Evolutionary conservation across 1,140 invertebrate species (phyloP), one percentile per base, ranked within the genome.

Genomic region (Grapholita molesta): DNA sequence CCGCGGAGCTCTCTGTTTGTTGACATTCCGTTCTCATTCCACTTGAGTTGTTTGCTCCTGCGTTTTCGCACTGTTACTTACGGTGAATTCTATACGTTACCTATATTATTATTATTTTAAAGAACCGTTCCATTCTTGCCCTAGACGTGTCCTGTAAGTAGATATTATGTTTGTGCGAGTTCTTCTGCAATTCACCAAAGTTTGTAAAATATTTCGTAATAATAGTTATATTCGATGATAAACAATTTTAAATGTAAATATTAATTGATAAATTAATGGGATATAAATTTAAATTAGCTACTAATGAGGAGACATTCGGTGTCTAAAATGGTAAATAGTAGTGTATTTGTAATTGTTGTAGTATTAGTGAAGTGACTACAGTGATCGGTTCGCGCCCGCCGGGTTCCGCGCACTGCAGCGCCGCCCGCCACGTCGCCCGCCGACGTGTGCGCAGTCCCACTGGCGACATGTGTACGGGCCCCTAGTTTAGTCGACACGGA

Each of bases 201-300:
- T 91, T 91, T 91, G 89, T 91, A 91, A 89, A 90, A 89, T 91
- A 91, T 86, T 86, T 90, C 86, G 78, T 89, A 89, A 88, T 88
- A 78, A 83, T 91, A 89, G 86, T 86, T 86, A 88, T 82, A 90
- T 86, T 90, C 84, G 83, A 84, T 81, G 72, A 85, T 89, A 85
- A 86, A 89, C 85, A 86, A 88, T 88, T 89, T 91, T 88, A 88
- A 89, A 83, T 91, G 89, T 91, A 91, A 82, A 91, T 91, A 91
- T 81, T 87, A 88, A 91, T 79, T 77, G 72, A 85, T 85, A 82
- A 85, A 86, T 83, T 82, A 84, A 87, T 85, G 80, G 82, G 73
- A 82, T 82, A 83, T 82, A 82, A 80, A 87, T 73, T 83, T 82
- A 70, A 84, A 85, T 83, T 88, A 86, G 83, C 83, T 82, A 84